These are phyloP conservation scores for Dysmachus trigonus DNA, from an alignment of 2,888 invertebrate species.

Conservation along the genomic window DNA sequence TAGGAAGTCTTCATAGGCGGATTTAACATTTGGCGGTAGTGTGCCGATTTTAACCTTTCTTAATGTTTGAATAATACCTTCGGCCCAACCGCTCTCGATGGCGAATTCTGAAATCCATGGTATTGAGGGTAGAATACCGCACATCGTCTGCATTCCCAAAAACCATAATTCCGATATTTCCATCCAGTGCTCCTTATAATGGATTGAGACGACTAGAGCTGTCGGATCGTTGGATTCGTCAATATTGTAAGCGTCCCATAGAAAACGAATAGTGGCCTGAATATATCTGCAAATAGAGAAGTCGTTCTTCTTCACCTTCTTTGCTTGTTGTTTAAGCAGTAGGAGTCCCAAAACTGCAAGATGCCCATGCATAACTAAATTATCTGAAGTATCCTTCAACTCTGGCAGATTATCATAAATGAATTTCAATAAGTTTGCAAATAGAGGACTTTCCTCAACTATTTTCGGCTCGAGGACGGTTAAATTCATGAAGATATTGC, in stretches of 20 bases:
- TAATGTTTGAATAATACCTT: constrained; percentile 84
- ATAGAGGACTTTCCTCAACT: constrained; percentile 80
- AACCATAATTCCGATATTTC: constrained; percentile 93
- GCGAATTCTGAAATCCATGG: constrained; percentile 93
- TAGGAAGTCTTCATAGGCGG: constrained; percentile 89
- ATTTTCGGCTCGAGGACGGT: constrained; percentile 86
- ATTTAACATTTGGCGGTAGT: constrained; percentile 83
- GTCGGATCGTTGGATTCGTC: constrained; percentile 87
- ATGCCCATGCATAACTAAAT: constrained; percentile 86
- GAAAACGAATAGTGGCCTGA: constrained; percentile 86
- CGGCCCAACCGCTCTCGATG: constrained; percentile 93
- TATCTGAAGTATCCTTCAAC: constrained; percentile 82
- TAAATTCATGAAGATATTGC: constrained; percentile 92
- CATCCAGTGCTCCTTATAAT: constrained; percentile 88
- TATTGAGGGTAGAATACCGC: constrained; percentile 79
- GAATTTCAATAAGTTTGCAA: constrained; percentile 83
- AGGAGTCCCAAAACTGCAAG: constrained; percentile 83
- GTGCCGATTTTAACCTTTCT: constrained; percentile 85
- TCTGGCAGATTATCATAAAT: constrained; percentile 86
- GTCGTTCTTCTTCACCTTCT: constrained; percentile 85
- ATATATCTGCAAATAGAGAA: constrained; percentile 89
- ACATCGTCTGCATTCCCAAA: constrained; percentile 92
- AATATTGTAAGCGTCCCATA: constrained; percentile 92
- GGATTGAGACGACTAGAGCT: constrained; percentile 82
- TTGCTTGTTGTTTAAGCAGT: constrained; percentile 83